Conservation (phyloP, 2,797 vertebrate genomes). For the Carduelis carduelis region DNA sequence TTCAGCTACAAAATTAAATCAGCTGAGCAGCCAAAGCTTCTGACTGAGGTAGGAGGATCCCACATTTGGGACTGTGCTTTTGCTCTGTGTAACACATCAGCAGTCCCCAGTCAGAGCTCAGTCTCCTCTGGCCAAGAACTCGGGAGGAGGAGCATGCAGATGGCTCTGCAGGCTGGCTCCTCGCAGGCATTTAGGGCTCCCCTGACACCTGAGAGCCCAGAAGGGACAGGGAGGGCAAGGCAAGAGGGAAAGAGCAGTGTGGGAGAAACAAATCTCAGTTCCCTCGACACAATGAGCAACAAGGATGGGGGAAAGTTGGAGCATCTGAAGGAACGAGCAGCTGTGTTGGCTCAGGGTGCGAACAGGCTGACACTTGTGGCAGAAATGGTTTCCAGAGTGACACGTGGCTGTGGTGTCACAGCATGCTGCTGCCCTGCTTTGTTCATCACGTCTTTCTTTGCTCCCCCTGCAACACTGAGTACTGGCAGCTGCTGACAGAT, state of each 20-base stretch:
- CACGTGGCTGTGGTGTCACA: not conserved
- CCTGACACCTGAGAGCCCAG: not conserved
- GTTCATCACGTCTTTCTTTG: not conserved
- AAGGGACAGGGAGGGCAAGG: not conserved
- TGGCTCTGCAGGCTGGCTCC: not conserved
- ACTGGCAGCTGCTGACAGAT: not conserved
- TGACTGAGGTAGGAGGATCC: slow-evolving; percentile 19
- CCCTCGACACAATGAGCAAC: not conserved
- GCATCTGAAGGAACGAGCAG: not conserved
- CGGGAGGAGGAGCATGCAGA: not conserved
- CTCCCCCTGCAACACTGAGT: not conserved
- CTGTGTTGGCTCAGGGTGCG: not conserved
- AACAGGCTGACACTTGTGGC: not conserved
- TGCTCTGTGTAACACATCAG: slow-evolving; percentile 39
- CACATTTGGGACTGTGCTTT: slow-evolving; percentile 2
- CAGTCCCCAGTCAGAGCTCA: not conserved
- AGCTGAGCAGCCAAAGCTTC: slow-evolving; percentile 27
- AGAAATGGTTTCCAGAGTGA: not conserved
- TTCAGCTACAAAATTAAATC: slow-evolving; percentile 49
- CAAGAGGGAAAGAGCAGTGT: not conserved
- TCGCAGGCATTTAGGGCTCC: not conserved
- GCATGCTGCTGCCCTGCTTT: not conserved
- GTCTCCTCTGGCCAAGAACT: not conserved
- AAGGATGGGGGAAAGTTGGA: not conserved
- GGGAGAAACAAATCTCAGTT: not conserved